Evolutionary conservation across 2,888 invertebrate genomes (phyloP).

Genomic region (Alloscopus bannaensis): DNA sequence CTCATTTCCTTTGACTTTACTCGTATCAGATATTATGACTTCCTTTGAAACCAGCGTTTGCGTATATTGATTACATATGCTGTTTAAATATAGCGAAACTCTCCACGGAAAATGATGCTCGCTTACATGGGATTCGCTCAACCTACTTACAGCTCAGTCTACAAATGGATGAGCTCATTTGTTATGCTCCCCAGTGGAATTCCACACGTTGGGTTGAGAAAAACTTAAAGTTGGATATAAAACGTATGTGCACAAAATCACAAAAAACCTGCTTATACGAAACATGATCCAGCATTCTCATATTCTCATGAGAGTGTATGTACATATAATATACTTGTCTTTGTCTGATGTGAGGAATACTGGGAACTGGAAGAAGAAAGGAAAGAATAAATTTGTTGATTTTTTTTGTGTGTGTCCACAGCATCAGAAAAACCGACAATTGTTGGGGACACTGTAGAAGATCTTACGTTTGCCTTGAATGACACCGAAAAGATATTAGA

Average conservation of each 20-base stretch:
- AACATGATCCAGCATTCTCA: too few relatives aligned
- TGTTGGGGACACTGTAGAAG: constrained; percentile 50
- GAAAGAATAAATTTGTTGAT: too few relatives aligned
- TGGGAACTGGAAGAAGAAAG: too few relatives aligned
- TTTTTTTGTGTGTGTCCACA: background rate
- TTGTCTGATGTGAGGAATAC: too few relatives aligned
- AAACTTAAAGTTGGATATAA: constrained; percentile 47
- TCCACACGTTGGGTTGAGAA: constrained; percentile 66
- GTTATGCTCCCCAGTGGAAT: constrained; percentile 72
- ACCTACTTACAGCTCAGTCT: constrained; percentile 30
- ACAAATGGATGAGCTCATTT: constrained; percentile 62
- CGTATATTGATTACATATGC: background rate
- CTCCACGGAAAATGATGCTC: constrained; percentile 27
- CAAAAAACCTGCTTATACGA: too few relatives aligned
- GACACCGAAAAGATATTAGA: constrained; percentile 65
- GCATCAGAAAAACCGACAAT: constrained; percentile 39
- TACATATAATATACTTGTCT: background rate
- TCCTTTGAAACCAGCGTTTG: too few relatives aligned
- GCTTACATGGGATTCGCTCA: constrained; percentile 40
- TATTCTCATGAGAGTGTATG: background rate
- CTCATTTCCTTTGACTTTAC: background rate
- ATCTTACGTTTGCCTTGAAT: constrained; percentile 65
- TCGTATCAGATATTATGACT: too few relatives aligned
- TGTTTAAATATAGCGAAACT: constrained; percentile 18
- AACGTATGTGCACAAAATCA: constrained; percentile 30